phyloP scores from a whole-genome alignment of 2,113 vertebrate genomes.

The Otocyon megalotis region DNA sequence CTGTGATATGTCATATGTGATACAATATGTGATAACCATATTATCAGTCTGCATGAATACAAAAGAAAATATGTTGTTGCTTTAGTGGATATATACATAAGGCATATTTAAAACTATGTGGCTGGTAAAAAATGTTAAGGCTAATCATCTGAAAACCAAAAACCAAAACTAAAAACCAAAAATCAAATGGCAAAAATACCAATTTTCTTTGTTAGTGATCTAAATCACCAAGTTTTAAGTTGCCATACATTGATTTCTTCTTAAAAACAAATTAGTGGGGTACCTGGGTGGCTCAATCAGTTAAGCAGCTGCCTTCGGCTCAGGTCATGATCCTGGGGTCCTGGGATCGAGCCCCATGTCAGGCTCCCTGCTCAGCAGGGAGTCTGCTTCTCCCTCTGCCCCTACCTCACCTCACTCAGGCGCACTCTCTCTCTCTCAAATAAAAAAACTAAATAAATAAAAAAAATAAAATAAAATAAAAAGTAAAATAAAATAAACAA shows the following conservation, averaged over 20 bases:
- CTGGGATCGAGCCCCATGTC: too few relatives aligned
- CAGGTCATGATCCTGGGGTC: too few relatives aligned
- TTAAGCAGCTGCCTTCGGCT: too few relatives aligned
- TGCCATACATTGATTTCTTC: not conserved
- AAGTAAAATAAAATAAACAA: not conserved
- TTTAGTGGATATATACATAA: not conserved
- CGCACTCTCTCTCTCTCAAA: too few relatives aligned
- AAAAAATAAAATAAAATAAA: too few relatives aligned
- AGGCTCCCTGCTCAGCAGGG: too few relatives aligned
- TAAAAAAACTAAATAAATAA: too few relatives aligned
- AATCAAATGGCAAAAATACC: conserved; percentile 20
- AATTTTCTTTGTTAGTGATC: not conserved
- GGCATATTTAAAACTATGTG: not conserved
- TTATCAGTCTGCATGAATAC: not conserved
- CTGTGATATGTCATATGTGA: not conserved
- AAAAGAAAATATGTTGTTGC: not conserved
- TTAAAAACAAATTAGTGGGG: not conserved
- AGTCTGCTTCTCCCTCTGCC: too few relatives aligned
- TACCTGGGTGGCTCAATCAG: too few relatives aligned
- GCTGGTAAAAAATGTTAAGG: not conserved
- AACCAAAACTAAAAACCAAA: not conserved
- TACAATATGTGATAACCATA: not conserved
- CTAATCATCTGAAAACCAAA: not conserved
- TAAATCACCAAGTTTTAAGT: not conserved
- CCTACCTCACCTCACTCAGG: too few relatives aligned